These are phyloP conservation scores for Stenopsyche tienmushanensis DNA, from an alignment of 1,140 invertebrate species.

Conservation along the genomic window DNA sequence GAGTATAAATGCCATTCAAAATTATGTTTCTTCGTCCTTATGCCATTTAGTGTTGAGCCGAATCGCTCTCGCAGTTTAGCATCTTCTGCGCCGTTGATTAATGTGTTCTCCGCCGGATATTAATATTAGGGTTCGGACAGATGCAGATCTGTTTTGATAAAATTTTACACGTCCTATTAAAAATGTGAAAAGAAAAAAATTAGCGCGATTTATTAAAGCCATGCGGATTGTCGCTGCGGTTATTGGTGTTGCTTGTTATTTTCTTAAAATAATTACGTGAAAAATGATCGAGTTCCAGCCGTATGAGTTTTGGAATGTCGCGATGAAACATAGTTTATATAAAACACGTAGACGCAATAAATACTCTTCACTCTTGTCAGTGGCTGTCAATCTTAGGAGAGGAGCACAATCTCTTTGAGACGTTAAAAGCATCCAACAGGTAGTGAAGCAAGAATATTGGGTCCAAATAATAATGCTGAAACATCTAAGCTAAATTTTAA, in stretches of 20 bases:
- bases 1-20: too few relatives aligned
- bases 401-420: too few relatives aligned
- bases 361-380: neutral
- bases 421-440: too few relatives aligned
- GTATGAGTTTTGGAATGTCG: conserved; percentile 22
- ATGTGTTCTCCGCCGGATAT: conserved; percentile 9
- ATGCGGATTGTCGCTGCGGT: neutral
- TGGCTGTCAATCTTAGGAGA: too few relatives aligned
- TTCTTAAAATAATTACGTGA: conserved; percentile 29
- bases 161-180: conserved; percentile 13
- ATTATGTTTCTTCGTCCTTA: too few relatives aligned
- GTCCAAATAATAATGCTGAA: too few relatives aligned
- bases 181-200: conserved; percentile 6
- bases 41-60: too few relatives aligned
- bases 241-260: conserved; percentile 4
- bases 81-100: too few relatives aligned
- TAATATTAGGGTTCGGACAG: conserved; percentile 5
- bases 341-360: conserved; percentile 27
- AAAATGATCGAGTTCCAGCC: conserved; percentile 25
- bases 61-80: too few relatives aligned
- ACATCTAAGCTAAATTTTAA: too few relatives aligned
- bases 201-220: conserved; percentile 2
- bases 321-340: conserved; percentile 28
- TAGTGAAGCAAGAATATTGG: too few relatives aligned
- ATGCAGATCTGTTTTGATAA: conserved; percentile 18